phyloP scores from a whole-genome alignment of 1,140 invertebrate genomes.

The Lethrus apterus region DNA sequence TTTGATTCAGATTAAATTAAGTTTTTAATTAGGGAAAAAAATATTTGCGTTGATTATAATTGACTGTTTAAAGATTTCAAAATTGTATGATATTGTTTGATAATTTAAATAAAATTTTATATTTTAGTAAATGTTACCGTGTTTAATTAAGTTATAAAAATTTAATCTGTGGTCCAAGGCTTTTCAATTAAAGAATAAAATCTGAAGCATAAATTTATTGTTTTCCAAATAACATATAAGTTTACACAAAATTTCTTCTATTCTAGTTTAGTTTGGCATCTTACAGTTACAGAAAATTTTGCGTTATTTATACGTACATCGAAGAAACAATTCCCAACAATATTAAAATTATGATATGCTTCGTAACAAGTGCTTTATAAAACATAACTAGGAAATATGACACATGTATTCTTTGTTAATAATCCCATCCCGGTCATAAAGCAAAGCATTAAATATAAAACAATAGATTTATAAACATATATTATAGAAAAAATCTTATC shows the following conservation, averaged over 20 bases:
- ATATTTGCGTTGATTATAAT: background rate
- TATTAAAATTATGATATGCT: slow-evolving; percentile 12
- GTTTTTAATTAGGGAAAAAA: too few relatives aligned
- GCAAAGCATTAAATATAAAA: too few relatives aligned
- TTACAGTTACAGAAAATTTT: slow-evolving; percentile 9
- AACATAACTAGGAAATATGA: slow-evolving; percentile 7
- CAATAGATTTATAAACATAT: too few relatives aligned
- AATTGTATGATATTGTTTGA: too few relatives aligned
- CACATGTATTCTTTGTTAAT: slow-evolving; percentile 9
- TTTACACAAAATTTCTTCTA: slow-evolving; percentile 9
- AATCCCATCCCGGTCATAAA: slow-evolving; percentile 6
- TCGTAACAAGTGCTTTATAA: slow-evolving; percentile 9
- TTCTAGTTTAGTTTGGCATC: slow-evolving; percentile 13
- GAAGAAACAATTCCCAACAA: slow-evolving; percentile 4
- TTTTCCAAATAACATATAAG: slow-evolving; percentile 4
- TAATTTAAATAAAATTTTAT: too few relatives aligned
- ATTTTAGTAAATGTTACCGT: too few relatives aligned
- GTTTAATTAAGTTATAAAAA: too few relatives aligned
- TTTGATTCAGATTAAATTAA: slow-evolving; percentile 8
- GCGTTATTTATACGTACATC: slow-evolving; percentile 4
- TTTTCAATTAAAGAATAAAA: too few relatives aligned
- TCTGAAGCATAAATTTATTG: slow-evolving; percentile 3
- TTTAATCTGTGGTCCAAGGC: too few relatives aligned
- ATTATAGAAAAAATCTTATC: too few relatives aligned
- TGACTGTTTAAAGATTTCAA: too few relatives aligned